Conservation (phyloP, 2,888 invertebrate genomes). For the Gortyna flavago region DNA sequence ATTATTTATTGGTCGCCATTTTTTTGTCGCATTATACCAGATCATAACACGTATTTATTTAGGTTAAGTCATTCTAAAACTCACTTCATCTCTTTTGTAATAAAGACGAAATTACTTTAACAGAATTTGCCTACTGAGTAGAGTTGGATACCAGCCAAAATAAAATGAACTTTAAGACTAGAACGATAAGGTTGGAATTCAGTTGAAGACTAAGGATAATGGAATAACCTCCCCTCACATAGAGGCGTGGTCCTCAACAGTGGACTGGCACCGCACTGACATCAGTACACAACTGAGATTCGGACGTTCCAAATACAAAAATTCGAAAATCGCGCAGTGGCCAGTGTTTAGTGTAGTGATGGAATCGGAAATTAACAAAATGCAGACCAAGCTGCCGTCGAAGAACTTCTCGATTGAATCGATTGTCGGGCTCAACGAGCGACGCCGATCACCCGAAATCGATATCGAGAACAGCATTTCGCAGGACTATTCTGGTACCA, state of each 20-base stretch:
- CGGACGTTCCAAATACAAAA: constrained; percentile 76
- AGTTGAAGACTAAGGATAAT: constrained; percentile 18
- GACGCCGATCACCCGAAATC: constrained; percentile 85
- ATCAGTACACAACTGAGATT: constrained; percentile 76
- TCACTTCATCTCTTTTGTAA: rapidly evolving
- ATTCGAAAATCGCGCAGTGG: constrained; percentile 64
- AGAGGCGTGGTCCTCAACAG: constrained; percentile 75
- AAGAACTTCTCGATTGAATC: constrained; percentile 92
- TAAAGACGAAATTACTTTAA: constrained; percentile 38
- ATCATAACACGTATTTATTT: constrained; percentile 68
- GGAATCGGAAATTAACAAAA: constrained; percentile 86
- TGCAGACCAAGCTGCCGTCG: constrained; percentile 87
- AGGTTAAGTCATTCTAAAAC: constrained; percentile 10
- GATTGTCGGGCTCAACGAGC: constrained; percentile 86
- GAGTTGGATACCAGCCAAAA: background rate
- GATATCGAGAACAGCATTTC: constrained; percentile 86
- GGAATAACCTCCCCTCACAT: constrained; percentile 69
- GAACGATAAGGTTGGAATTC: constrained; percentile 20
- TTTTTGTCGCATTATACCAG: constrained; percentile 63
- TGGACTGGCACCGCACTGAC: constrained; percentile 67
- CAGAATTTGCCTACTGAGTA: background rate
- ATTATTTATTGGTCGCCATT: constrained; percentile 66
- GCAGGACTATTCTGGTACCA: constrained; percentile 78
- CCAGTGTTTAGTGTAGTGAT: constrained; percentile 74
- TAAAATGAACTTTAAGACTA: background rate